A percentile compares a stretch with the other conserved stretches of the same genome.
These are phyloP conservation scores for Steinernema feltiae DNA, from an alignment of 1,140 invertebrate species.

Conservation along the genomic window DNA sequence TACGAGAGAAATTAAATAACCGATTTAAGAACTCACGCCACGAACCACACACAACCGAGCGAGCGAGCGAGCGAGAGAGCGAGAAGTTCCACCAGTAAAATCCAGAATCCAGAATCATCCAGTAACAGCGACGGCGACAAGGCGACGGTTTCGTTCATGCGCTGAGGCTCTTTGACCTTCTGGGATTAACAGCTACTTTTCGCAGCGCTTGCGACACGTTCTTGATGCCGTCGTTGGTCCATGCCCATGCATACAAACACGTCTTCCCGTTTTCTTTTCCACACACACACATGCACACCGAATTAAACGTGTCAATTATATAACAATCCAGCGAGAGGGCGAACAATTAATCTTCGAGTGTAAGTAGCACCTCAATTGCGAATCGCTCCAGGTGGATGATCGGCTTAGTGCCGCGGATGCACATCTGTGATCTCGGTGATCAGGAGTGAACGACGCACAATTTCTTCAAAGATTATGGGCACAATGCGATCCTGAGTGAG, in stretches of 20 bases:
- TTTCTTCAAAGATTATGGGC: constrained; percentile 14
- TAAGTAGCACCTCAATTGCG: constrained; percentile 1
- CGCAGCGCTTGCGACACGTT: too few relatives aligned
- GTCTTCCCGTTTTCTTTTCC: too few relatives aligned
- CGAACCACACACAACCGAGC: not conserved
- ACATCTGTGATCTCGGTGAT: not conserved
- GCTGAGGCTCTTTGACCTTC: too few relatives aligned
- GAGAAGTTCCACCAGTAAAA: too few relatives aligned
- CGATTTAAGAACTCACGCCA: not conserved
- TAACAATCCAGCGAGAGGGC: not conserved
- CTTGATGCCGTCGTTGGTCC: too few relatives aligned
- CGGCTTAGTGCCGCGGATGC: constrained; percentile 19
- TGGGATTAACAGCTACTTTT: too few relatives aligned
- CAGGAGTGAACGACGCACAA: constrained; percentile 12
- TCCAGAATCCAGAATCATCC: too few relatives aligned
- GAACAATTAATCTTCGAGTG: not conserved
- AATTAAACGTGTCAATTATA: too few relatives aligned
- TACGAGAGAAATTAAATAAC: not conserved
- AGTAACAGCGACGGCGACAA: too few relatives aligned
- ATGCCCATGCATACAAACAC: too few relatives aligned
- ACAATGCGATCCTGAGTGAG: constrained; percentile 28
- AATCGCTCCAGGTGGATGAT: constrained; percentile 36
- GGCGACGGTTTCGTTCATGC: too few relatives aligned
- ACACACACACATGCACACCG: too few relatives aligned
- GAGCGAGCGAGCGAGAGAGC: not conserved